Evolutionary conservation across 1,140 invertebrate species (phyloP), one percentile per base, ranked within the genome.

Genomic region (Microplitis demolitor): DNA sequence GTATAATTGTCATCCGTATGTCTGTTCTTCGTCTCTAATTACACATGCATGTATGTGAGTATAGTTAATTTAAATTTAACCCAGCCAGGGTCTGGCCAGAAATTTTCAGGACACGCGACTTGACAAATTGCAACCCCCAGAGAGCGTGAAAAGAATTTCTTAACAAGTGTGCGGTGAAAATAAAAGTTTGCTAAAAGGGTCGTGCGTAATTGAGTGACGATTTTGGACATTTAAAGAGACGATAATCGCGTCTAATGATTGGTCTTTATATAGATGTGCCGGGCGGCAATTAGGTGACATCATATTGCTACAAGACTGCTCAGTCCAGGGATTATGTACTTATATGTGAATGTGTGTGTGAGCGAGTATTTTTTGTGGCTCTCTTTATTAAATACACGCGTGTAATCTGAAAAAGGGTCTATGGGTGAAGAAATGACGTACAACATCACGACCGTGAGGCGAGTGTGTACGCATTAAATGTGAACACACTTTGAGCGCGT

Each of bases 231-330:
- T 45, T 60, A 24, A 31, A 16, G 54, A 66, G 64, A 66, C 5
- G n/a, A 69, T 60, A 60, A 69, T 69, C 31, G 62, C 39, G 50
- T 66, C 53, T 58, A 71, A 71, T 64, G 69, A 71, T 66, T 71
- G 9, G 69, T 66, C 51, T 66, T 72, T 72, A 67, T 67, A 60
- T 39, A n/a, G 31, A 63, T 54, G 53, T 72, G 11, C 31, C 60
- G 37, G 51, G 37, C 58, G 62, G 31, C 73, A 74, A 74, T 74
- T 71, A 71, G 67, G 35, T 70, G 64, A 74, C 73, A 58, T 61
- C 62, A 72, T 16, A 35, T 34, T 34, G 45, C 61, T 31, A 37
- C 45, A 37, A 72, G 63, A 58, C 33, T 34, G 24, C 60, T 31
- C 13, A 33, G 63, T n/a, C 6, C 13, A 33, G 37, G 14, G 37